Base-by-base conservation (phyloP, 1,140 invertebrate species). In the Saccostrea glomerata region DNA sequence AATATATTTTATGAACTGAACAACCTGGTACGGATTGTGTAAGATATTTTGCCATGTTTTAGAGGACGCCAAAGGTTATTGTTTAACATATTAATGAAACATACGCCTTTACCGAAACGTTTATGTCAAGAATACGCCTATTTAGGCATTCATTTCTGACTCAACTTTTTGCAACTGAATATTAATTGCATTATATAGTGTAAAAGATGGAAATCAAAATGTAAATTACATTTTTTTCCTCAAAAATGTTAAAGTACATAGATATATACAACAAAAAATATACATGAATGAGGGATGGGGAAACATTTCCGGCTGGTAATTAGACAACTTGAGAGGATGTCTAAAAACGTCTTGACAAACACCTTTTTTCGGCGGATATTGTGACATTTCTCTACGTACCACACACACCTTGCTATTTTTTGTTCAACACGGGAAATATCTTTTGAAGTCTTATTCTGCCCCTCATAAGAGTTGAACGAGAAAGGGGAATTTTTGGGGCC, bases 11-110 rank as follows among this genome's bases (percentile, higher is more conserved):
- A 63, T n/a, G 70, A 36, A 11, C 13, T 3, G 70, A 30, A 77
- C 70, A 15, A 30, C 70, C 70, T 36, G 23, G 23, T 77, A 77
- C 25, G 30, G 13, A 11, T 36, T 30, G 9, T 15, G 36, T 15
- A 13, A 17, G 0, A 77, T 23, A 77, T 30, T 77, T 77, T 13
- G 70, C 70, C 23, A 77, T 30, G 30, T 30, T 3, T 23, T 30
- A 77, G 25, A 36, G 13, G 30, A 77, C 23, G 11, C 23, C 70
- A 77, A 25, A 25, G 70, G 70, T 77, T 77, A 77, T 30, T 77
- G 70, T 77, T 77, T 77, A 30, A 77, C 70, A 77, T 77, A 25
- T 25, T 30, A 77, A 77, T 77, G 70, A 77, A 77, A 77, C 5
- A 77, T 30, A 15, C 30, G 11, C 30, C 70, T 77, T 77, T 30